These are phyloP conservation scores for Dromiciops gliroides DNA, from an alignment of 2,113 vertebrate genomes.

Conservation along the genomic window DNA sequence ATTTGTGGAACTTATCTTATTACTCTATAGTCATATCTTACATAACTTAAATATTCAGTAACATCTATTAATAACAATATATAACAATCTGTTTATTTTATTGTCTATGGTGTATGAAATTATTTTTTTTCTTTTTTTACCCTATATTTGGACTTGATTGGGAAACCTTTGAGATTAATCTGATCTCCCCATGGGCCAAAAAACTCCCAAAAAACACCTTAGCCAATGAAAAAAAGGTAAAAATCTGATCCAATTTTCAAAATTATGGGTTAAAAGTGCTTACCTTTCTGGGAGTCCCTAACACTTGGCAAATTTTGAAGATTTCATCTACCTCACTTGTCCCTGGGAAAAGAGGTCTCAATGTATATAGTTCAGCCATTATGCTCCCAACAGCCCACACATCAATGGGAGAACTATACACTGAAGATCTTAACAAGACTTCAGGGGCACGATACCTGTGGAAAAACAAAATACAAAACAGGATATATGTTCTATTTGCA, in stretches of 20 bases:
- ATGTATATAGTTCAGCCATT: slow-evolving; percentile 97
- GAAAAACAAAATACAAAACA: not conserved
- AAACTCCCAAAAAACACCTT: too few relatives aligned
- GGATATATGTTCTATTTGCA: not conserved
- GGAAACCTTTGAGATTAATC: not conserved
- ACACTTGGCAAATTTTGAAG: slow-evolving; percentile 99
- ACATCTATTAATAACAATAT: not conserved
- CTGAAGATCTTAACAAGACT: slow-evolving; percentile 92
- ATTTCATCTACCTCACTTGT: slow-evolving; percentile 99
- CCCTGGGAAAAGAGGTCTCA: slow-evolving; percentile 97
- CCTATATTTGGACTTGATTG: not conserved
- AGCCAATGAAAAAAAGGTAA: not conserved
- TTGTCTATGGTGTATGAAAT: not conserved
- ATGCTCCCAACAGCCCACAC: slow-evolving; percentile 99
- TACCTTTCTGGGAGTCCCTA: slow-evolving; percentile 97
- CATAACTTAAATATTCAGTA: not conserved
- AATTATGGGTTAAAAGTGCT: slow-evolving; percentile 44
- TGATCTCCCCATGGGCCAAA: not conserved
- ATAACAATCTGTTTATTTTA: not conserved
- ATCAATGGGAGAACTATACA: slow-evolving; percentile 97
- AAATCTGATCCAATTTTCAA: not conserved
- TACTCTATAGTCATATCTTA: not conserved
- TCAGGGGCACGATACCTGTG: slow-evolving; percentile 98
- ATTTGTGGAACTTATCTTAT: not conserved
- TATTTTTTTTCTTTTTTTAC: not conserved